phyloP scores from a whole-genome alignment of 2,113 vertebrate species.

The Brachirus orientalis region DNA sequence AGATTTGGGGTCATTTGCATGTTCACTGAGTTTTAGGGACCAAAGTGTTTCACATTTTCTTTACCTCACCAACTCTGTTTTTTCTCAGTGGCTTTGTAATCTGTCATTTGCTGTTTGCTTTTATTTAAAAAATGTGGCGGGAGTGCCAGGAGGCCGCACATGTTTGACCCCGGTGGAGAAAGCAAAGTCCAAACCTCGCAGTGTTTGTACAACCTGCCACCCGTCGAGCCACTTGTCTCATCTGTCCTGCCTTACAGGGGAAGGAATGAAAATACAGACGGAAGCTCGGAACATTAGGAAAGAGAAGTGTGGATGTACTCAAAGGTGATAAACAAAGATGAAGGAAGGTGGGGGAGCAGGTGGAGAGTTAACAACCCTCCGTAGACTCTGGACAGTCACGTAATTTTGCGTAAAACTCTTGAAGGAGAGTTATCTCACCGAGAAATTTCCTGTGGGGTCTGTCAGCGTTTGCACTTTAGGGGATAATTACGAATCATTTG shows the following conservation, averaged over 20 bases:
- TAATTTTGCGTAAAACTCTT: no score
- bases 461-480: constrained; percentile 1
- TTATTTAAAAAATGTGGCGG: neutral
- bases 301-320: no score
- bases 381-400: neutral
- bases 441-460: constrained; percentile 1
- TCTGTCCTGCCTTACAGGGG: constrained; percentile 32
- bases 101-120: neutral
- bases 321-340: no score
- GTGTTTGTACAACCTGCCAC: constrained; percentile 32
- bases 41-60: no score
- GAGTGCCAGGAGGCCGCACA: constrained; percentile 25
- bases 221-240: no score
- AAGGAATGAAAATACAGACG: constrained; percentile 47
- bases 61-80: no score
- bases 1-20: neutral
- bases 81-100: neutral
- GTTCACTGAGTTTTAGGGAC: no score
- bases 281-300: no score
- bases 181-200: constrained; percentile 6
- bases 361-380: no score
- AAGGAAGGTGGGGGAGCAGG: no score
- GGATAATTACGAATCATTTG: constrained; percentile 8
- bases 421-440: no score
- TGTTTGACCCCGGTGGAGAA: constrained; percentile 26